phyloP scores from a whole-genome alignment of 2,113 vertebrate genomes.

The Urocynchramus pylzowi region DNA sequence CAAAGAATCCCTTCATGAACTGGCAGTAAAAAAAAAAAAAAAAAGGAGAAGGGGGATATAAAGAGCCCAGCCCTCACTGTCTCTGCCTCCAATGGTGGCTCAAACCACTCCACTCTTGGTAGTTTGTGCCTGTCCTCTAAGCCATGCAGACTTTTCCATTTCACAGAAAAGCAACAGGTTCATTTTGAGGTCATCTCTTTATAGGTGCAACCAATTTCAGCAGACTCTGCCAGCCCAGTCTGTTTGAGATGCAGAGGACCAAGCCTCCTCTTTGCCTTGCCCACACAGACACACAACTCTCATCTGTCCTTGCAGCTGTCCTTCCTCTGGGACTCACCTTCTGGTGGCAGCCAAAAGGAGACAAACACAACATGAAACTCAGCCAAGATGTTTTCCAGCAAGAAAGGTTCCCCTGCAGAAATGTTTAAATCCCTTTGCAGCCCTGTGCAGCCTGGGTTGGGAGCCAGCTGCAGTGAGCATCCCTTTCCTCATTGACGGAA shows the following conservation, averaged over 20 bases:
- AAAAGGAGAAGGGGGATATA: background rate
- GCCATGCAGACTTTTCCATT: background rate
- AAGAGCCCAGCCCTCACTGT: background rate
- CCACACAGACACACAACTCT: background rate
- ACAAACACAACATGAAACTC: background rate
- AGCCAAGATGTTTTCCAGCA: background rate
- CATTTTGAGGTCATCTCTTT: background rate
- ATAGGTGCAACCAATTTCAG: background rate
- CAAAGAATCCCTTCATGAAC: background rate
- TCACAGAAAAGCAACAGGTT: background rate
- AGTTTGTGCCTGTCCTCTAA: background rate
- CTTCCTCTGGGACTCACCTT: background rate
- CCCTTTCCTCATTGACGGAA: background rate
- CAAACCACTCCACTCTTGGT: background rate
- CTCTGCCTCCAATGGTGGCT: background rate
- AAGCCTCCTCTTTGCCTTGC: background rate
- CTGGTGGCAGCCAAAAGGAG: background rate
- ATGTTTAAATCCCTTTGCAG: background rate
- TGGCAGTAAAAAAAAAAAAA: background rate
- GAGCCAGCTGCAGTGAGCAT: background rate
- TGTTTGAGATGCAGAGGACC: background rate
- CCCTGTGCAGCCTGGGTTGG: background rate
- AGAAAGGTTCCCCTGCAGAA: background rate
- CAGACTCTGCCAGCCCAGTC: background rate
- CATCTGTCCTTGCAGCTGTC: background rate